These are phyloP conservation scores for Saimiri boliviensis DNA, from an alignment of 2,113 vertebrate genomes.

Conservation along the genomic window DNA sequence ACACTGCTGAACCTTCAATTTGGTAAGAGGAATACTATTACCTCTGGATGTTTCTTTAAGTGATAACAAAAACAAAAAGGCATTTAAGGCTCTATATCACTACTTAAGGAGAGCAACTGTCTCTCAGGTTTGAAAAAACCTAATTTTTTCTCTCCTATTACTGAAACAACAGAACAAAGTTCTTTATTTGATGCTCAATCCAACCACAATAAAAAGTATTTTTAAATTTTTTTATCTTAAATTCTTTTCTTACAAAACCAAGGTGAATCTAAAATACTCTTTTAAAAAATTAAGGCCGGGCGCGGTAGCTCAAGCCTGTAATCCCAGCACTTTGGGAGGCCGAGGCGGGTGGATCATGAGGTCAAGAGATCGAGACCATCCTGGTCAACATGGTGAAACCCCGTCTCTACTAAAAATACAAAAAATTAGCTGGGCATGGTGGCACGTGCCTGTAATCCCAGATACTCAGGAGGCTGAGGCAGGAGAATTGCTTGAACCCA, in stretches of 20 bases:
- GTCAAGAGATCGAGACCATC: no score
- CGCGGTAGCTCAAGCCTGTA: no score
- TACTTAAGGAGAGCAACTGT: background rate
- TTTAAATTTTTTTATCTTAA: conserved; percentile 13
- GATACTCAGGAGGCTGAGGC: no score
- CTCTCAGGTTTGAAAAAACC: background rate
- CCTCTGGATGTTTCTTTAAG: conserved; percentile 23
- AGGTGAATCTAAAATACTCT: background rate
- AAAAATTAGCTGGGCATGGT: no score
- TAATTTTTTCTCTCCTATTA: background rate
- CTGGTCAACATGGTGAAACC: no score
- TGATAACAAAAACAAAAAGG: background rate
- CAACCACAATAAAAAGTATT: background rate
- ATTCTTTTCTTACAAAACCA: conserved; percentile 5
- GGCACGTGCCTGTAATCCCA: no score
- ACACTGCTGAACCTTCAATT: background rate
- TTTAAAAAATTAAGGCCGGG: background rate
- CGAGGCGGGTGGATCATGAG: no score
- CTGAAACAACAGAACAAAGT: background rate
- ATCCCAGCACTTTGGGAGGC: no score
- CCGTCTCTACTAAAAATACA: no score
- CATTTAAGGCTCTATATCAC: background rate
- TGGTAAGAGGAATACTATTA: background rate
- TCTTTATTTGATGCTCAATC: background rate
- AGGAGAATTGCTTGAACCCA: no score